A percentile compares a stretch with the other conserved stretches of the same genome.
phyloP scores from a whole-genome alignment of 2,888 invertebrate species.

The Acheta domesticus region DNA sequence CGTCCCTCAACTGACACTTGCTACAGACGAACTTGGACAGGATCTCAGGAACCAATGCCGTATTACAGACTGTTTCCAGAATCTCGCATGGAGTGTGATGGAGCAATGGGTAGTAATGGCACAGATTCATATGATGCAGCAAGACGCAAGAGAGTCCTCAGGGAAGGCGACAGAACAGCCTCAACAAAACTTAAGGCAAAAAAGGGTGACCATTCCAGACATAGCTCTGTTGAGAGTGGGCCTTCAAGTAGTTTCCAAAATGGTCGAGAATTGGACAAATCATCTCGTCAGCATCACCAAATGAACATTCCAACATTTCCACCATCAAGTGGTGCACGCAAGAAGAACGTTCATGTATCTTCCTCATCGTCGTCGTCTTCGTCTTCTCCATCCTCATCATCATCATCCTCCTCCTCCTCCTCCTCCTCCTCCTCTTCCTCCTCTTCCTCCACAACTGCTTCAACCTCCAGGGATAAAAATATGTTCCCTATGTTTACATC shows the following conservation, averaged over 20 bases:
- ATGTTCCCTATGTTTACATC: constrained; percentile 21
- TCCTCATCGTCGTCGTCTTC: neutral
- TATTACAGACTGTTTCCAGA: constrained; percentile 32
- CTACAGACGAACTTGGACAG: constrained; percentile 26
- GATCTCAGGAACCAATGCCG: neutral
- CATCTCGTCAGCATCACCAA: neutral
- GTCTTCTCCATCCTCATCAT: neutral
- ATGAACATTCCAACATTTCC: constrained; percentile 4
- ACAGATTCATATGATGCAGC: constrained; percentile 33
- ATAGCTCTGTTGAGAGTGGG: constrained; percentile 24
- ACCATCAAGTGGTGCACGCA: constrained; percentile 32
- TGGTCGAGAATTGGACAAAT: neutral
- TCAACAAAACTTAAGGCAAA: constrained; percentile 35
- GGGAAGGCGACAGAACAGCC: constrained; percentile 33
- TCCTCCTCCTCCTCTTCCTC: neutral
- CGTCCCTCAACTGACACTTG: constrained; percentile 19
- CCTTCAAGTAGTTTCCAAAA: constrained; percentile 30
- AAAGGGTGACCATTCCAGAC: constrained; percentile 31
- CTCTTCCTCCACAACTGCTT: neutral
- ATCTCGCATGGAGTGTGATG: constrained; percentile 31
- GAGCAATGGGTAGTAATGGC: constrained; percentile 25
- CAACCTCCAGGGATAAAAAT: neutral
- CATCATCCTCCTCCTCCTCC: neutral
- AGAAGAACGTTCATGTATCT: constrained; percentile 22
- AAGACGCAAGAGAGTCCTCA: constrained; percentile 35